phyloP scores from a whole-genome alignment of 1,140 invertebrate species.

The Zophobas atratus region DNA sequence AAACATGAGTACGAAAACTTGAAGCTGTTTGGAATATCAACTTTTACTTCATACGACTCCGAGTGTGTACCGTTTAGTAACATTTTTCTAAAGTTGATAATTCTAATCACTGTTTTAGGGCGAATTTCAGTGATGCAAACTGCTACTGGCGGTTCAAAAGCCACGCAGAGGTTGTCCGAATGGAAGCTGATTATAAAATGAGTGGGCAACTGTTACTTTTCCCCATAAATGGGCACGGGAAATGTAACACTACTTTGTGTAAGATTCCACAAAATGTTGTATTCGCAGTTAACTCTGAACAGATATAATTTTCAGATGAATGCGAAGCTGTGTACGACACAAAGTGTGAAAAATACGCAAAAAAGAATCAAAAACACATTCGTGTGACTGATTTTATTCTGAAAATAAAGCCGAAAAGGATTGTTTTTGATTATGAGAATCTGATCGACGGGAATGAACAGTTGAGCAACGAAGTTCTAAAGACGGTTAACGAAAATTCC shows the following conservation, averaged over 20 bases:
- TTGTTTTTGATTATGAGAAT: slow-evolving; percentile 44
- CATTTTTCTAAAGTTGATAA: not conserved
- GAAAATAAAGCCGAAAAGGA: slow-evolving; percentile 18
- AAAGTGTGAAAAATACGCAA: slow-evolving; percentile 16
- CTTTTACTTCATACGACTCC: not conserved
- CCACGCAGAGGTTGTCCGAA: not conserved
- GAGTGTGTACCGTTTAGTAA: not conserved
- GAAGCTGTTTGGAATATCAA: not conserved
- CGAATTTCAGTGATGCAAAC: not conserved
- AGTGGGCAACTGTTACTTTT: slow-evolving; percentile 31
- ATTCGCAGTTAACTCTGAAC: not conserved
- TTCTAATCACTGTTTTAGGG: not conserved
- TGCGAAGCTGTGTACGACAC: not conserved
- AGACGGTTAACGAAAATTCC: slow-evolving; percentile 37
- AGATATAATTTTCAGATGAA: slow-evolving; percentile 15
- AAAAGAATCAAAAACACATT: not conserved
- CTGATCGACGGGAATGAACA: slow-evolving; percentile 33
- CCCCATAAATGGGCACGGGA: slow-evolving; percentile 19
- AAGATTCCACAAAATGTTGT: not conserved
- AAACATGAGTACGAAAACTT: slow-evolving; percentile 13
- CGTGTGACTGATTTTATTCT: slow-evolving; percentile 21
- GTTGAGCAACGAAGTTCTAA: slow-evolving; percentile 34
- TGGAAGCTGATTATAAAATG: slow-evolving; percentile 52
- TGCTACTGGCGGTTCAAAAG: slow-evolving; percentile 6
- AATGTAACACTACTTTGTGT: slow-evolving; percentile 10